Base-by-base conservation (phyloP, 2,888 invertebrate genomes). In the Troides oblongomaculatus region DNA sequence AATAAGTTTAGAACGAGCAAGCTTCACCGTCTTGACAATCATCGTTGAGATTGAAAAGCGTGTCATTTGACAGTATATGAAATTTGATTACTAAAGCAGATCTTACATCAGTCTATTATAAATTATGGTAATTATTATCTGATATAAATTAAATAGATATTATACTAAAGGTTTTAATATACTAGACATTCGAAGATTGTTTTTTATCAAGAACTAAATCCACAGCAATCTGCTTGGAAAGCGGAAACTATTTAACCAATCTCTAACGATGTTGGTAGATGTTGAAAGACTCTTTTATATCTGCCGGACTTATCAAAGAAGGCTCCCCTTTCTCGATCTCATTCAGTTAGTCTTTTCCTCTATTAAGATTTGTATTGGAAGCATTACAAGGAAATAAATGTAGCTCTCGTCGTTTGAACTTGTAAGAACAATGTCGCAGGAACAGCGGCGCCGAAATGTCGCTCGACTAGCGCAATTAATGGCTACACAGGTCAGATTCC, bases 341-440 rank as follows among this genome's bases (percentile, higher is more conserved):
- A 59, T 70, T 63, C 62, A 66, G 59, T 59, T 58, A 23, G 36
- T 58, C 57, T 66, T 58, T 39, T 59, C 46, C 70, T 66, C 66
- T 62, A 63, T 70, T 63, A 75, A 79, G 79, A 83, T 81, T 79
- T 81, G 79, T 75, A 73, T 73, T 74, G 73, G 72, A 72, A 73
- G 72, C 74, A 73, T 77, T 75, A 75, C 73, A 71, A 71, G 67
- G 72, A 70, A 73, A 75, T 73, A 75, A 73, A 70, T 66, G 72
- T 68, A 61, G 59, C 68, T 57, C 39, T 39, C 67, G 68, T 64
- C 68, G 70, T 70, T 71, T 62, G 64, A 69, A 66, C 69, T 69
- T 68, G 71, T 72, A 72, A 71, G 72, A 71, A 72, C 72, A 72
- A 64, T 66, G 68, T 71, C 71, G 62, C 59, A 70, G 72, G 70